phyloP scores from a whole-genome alignment of 2,113 vertebrate species.

The Ardeotis arabs region DNA sequence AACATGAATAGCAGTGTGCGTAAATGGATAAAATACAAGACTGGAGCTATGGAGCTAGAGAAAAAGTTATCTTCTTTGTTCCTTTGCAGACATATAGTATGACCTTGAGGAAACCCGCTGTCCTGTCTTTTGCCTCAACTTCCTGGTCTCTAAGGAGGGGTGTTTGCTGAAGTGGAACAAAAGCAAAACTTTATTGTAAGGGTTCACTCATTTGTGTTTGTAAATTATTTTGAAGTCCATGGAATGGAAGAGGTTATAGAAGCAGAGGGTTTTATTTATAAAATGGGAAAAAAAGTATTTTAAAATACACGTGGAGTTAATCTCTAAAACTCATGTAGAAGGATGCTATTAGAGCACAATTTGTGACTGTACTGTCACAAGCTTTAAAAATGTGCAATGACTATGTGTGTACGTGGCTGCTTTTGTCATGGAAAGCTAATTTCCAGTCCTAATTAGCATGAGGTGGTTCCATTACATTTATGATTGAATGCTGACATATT shows the following conservation, averaged over 20 bases:
- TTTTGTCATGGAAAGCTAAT: background rate
- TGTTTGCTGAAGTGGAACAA: background rate
- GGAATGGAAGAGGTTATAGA: background rate
- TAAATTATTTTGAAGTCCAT: background rate
- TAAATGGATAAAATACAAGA: background rate
- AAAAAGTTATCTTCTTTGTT: background rate
- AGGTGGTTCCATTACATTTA: background rate
- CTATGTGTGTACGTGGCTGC: fast-evolving
- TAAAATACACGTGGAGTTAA: background rate
- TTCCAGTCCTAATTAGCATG: slow-evolving; percentile 10
- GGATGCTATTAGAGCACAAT: background rate
- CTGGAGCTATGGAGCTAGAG: background rate
- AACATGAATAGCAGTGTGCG: background rate
- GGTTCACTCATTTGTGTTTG: background rate
- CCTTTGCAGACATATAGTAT: background rate
- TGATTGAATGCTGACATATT: background rate
- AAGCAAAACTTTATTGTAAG: background rate
- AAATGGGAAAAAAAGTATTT: background rate
- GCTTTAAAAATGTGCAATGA: background rate
- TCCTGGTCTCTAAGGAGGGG: background rate
- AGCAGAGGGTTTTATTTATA: background rate
- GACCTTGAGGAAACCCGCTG: background rate
- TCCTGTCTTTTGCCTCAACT: fast-evolving
- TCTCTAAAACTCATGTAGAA: background rate
- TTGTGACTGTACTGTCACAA: background rate